Base-by-base conservation (phyloP, 2,113 vertebrate species). In the Heptranchias perlo region DNA sequence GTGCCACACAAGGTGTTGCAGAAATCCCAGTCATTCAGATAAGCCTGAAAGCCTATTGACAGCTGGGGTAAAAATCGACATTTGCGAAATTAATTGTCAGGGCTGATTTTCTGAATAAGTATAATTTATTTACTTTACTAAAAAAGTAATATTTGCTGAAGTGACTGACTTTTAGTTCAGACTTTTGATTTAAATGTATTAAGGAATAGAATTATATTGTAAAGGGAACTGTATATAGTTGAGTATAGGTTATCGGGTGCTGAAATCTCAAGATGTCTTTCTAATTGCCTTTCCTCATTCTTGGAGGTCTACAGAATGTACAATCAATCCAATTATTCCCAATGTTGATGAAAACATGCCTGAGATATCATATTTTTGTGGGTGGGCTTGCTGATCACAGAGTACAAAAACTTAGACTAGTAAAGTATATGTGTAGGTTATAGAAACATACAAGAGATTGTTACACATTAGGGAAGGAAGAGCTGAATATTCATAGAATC, bases 1-100 rank as follows among this genome's bases (percentile, higher is more conserved):
- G 21, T 52, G 65, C 94, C 94, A 95, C 94, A 73, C 94, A 95
- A 95, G 64, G 94, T 95, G 94, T 69, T 69, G 65, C 25, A 69
- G 64, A 95, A 95, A 95, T 47, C 64, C 44, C 65, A 49, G 6
- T 52, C 94, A 35, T 69, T 69, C 44, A 14, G 44, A 28, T 69
- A 18, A 95, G 18, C 35, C 58, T 18, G 8, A 93, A 62, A 64
- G 94, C 28, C 47, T n/a, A n/a, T 16, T 93, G 58, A 93, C 58
- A 25, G 25, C 16, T 44, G n/a, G 39, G 92, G 39, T 89, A 28
- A 23, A 28, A 8, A 61, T 61, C 54, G 16, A 93, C 4, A 62
- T 65, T 94, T 94, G 7, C 21, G 6, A 8, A 0, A 25, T 47
- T 39, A 67, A 94, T 35, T 58, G 4, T 93, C n/a, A 18, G 28